Evolutionary conservation across 2,113 vertebrate genomes (phyloP).

Genomic region (Xiphophorus couchianus): DNA sequence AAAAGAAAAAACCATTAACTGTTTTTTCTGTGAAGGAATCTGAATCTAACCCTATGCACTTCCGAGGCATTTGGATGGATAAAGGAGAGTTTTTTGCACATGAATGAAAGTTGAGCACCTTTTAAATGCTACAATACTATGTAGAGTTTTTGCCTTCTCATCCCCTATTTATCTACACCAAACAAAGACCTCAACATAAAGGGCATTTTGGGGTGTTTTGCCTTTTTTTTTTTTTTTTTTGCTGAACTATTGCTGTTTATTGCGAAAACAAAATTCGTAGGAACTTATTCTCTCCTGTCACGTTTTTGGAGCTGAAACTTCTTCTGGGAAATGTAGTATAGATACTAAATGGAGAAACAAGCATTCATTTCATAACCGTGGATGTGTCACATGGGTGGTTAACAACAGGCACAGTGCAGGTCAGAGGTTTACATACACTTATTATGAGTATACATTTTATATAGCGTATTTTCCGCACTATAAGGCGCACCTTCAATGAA

Average conservation of each 20-base stretch:
- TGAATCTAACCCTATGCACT: neutral
- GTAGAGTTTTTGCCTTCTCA: neutral
- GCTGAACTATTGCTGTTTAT: neutral
- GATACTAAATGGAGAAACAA: neutral
- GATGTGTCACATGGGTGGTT: neutral
- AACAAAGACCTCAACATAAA: constrained; percentile 9
- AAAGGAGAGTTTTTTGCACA: neutral
- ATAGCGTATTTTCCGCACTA: no score
- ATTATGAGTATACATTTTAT: neutral
- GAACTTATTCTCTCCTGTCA: neutral
- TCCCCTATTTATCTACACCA: constrained; percentile 37
- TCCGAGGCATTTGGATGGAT: constrained; percentile 8
- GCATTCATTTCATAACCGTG: neutral
- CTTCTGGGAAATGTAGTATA: neutral
- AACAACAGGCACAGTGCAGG: neutral
- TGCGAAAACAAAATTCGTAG: neutral
- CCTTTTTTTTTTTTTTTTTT: neutral
- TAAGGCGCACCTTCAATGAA: no score
- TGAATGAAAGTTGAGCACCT: neutral
- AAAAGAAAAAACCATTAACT: neutral
- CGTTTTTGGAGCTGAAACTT: neutral
- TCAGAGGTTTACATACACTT: neutral
- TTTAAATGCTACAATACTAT: constrained; percentile 16
- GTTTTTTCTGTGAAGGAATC: neutral
- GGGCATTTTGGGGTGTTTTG: neutral